Base-by-base conservation (phyloP, 2,113 vertebrate genomes). In the Gambusia holbrooki region DNA sequence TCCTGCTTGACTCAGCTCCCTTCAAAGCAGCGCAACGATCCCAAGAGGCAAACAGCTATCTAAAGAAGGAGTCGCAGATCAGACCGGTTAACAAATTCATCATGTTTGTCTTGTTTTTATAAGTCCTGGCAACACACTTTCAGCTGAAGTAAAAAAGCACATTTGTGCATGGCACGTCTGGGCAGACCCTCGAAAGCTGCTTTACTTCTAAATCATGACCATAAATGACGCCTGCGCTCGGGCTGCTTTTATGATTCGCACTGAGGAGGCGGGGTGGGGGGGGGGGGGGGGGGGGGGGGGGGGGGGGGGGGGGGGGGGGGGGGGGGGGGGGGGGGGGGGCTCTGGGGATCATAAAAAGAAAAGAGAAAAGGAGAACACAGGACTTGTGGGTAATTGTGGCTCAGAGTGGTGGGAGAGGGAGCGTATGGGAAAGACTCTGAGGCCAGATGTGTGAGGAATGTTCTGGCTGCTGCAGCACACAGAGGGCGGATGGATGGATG, bases 361-460 rank as follows among this genome's bases (percentile, higher is more conserved):
- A 91, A 93, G 90, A 92, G 91, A 94, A 92, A 92, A 91, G 88
- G 87, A 90, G 90, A 90, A 91, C 90, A 90, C 76, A 86, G 82
- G 92, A 86, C 82, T 94, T 93, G 92, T 93, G 92, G 92, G 91
- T 94, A 93, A 94, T 94, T 93, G 93, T 79, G 84, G 89, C 83
- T 54, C 35, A 67, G 78, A 82, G 76, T 74, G 77, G 86, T 71
- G 84, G 91, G 87, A 90, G 88, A 79, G 79, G 76, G 88, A 90
- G 81, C 79, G 81, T 81, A 87, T 86, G 87, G 90, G 89, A 88
- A 88, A 88, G 87, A 88, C 89, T 91, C 66, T 42, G 84, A 73
- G 87, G 84, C 94, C 94, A 95, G 94, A 95, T 95, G 94, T 95
- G 90, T 87, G 84, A 92, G 94, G 94, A 95, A 95, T 95, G 93